Evolutionary conservation across 2,113 vertebrate genomes (phyloP), one percentile per base, ranked within the genome.

Genomic region (Caracal caracal): DNA sequence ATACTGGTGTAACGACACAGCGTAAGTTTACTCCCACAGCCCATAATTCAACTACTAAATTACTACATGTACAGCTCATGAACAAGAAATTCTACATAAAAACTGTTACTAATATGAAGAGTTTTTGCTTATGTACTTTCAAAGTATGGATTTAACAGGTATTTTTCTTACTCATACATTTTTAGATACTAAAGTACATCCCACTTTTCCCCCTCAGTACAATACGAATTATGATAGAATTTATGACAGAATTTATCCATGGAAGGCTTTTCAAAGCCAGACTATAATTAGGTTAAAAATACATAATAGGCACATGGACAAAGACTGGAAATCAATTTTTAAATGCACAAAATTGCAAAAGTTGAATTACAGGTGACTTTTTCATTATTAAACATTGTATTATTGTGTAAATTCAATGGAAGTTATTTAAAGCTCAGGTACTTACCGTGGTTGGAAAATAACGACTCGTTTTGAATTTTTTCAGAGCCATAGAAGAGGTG

Each of bases 391-490:
- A 49, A 87, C 75, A 79, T 6, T 19, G 4, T 33, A 53, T 84
- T 65, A 47, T 13, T 51, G 33, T 51, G 28, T 43, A 56, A 85
- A 94, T 56, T 63, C 43, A 56, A 68, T 16, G 28, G 79, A 92
- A 92, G 81, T 24, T 53, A 66, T 53, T 83, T 88, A 93, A 82
- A 93, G 12, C 51, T 40, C 53, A 88, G 78, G 43, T 75, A 99
- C 99, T 99, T 97, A 99, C 99, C 3, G 98, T 99, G 65, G 99
- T 99, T 86, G 99, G 99, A 97, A 99, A 99, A 94, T 99, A 99
- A 1, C 98, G 99, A 96, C 99, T 99, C 90, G 98, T 99, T 99
- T 99, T 99, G 98, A 99, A 99, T 97, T 99, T 99, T 98, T 99
- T 99, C 98, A 99, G 98, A 98, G 99, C 98, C 99, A 99, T 99